Conservation (phyloP, 2,888 invertebrate species). For the Temnothorax unifasciatus region DNA sequence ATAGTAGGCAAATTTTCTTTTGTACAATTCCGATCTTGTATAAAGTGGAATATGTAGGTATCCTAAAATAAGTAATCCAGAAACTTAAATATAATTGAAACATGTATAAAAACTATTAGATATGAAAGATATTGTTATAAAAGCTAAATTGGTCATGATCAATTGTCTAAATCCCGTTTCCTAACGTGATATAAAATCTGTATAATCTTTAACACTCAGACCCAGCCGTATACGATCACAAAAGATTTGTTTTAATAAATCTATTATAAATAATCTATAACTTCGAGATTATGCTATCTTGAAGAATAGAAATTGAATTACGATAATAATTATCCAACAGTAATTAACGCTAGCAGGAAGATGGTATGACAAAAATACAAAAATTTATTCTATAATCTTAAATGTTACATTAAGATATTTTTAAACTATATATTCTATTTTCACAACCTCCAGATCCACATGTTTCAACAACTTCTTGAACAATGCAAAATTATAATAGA, state of each 20-base stretch:
- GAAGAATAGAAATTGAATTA: not conserved
- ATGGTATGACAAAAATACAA: slow-evolving; percentile 1
- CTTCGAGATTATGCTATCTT: not conserved
- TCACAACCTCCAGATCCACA: slow-evolving; percentile 27
- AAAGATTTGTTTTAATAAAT: slow-evolving; percentile 40
- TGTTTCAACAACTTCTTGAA: slow-evolving; percentile 10
- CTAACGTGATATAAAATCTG: slow-evolving; percentile 59
- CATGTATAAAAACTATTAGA: not conserved
- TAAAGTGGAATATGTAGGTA: not conserved
- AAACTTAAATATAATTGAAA: slow-evolving; percentile 9
- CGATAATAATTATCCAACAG: not conserved
- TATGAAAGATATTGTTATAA: slow-evolving; percentile 23
- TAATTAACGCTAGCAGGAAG: slow-evolving; percentile 19
- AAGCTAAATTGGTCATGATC: slow-evolving; percentile 40
- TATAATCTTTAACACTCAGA: slow-evolving; percentile 68
- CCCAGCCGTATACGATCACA: slow-evolving; percentile 70
- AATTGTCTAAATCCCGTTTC: slow-evolving; percentile 45
- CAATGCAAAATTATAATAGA: not conserved
- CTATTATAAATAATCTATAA: slow-evolving; percentile 63
- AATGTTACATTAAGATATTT: not conserved
- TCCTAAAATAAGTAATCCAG: slow-evolving; percentile 7
- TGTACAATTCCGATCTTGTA: not conserved
- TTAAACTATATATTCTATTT: not conserved
- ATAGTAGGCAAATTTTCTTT: slow-evolving; percentile 16
- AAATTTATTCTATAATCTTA: slow-evolving; percentile 11